Base-by-base conservation (phyloP, 2,797 vertebrate genomes). In the Cephalopachus bancanus region DNA sequence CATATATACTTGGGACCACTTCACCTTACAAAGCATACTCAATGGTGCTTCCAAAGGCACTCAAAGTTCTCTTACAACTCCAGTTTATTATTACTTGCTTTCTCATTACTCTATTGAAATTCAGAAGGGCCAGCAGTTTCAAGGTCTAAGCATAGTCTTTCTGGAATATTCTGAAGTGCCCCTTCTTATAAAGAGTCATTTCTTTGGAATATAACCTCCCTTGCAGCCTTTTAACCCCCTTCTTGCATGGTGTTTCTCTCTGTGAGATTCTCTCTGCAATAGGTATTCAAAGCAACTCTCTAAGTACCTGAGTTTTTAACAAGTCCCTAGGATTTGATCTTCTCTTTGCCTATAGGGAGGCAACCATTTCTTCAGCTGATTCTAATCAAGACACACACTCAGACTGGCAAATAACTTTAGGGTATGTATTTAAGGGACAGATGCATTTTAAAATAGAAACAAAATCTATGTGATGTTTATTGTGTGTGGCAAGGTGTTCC, bases 371-470 rank as follows among this genome's bases (percentile, higher is more conserved):
- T 72, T 89, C 37, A 93, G 14, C 69, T 85, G 83, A 91, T 91
- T 97, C 53, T 28, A 94, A 30, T 96, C 37, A 87, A 83, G 67
- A 76, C 1, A 28, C n/a, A 76, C 1, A 28, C n/a, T 94, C 30
- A 3, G 55, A 10, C 9, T 92, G 51, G 64, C 83, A 89, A 94
- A 90, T 91, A 91, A 92, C 15, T 79, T 85, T 94, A 91, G 93
- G 22, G 37, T 93, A 15, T 79, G 49, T 37, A 81, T 89, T 91
- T 83, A 96, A 96, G 83, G 57, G 71, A 74, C 28, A 69, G 53
- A 86, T 59, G 91, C 16, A 86, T 76, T 91, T 92, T 84, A 67
- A 91, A 95, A 49, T 30, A 72, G 91, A 95, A 96, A 85, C 12
- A 91, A 91, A 93, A 97, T 86, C 44, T 79, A 83, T 71, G 28